Evolutionary conservation across 2,113 vertebrate species (phyloP), one percentile per base, ranked within the genome.

Genomic region (Marmota monax): DNA sequence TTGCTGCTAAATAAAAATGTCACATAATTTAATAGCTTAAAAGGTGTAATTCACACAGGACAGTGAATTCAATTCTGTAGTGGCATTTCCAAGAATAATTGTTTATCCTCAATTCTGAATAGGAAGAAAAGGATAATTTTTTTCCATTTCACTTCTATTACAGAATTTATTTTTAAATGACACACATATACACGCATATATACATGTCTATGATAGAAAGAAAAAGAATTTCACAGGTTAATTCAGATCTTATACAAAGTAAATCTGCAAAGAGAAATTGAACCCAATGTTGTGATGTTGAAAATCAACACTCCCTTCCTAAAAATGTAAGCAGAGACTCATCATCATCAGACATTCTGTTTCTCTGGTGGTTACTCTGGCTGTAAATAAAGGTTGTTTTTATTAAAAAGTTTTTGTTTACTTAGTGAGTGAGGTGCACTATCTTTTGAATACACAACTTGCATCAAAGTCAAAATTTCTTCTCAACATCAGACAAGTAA

Each of bases 1-100:
- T 79, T 84, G 63, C 76, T 51, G 37, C 51, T 90, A 91, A 96
- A 96, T 96, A 86, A 97, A 94, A 96, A 92, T 91, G 94, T 84
- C 96, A 93, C 72, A 93, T 79, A 73, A 89, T 65, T 91, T 97
- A 92, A 92, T 79, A 92, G 42, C 42, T 90, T 87, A 93, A 94
- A 95, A 56, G 32, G 76, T 78, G 1, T 61, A 96, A 92, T 92
- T 91, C 39, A 48, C 77, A n/a, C 11, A 89, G 53, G 63, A 51
- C 83, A 94, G 83, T 95, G 74, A 85, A 73, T 85, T 95, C 42
- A 86, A 76, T 86, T 85, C 32, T 73, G 13, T 74, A 45, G 51
- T 86, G 63, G 56, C 69, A 92, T 89, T 96, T 98, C 25, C 23
- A 90, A 74, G 27, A 93, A 84, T 94, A 94, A 89, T 91, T 91